These are phyloP conservation scores for Corythornis leucogaster DNA, from an alignment of 2,797 vertebrate species.

Conservation along the genomic window DNA sequence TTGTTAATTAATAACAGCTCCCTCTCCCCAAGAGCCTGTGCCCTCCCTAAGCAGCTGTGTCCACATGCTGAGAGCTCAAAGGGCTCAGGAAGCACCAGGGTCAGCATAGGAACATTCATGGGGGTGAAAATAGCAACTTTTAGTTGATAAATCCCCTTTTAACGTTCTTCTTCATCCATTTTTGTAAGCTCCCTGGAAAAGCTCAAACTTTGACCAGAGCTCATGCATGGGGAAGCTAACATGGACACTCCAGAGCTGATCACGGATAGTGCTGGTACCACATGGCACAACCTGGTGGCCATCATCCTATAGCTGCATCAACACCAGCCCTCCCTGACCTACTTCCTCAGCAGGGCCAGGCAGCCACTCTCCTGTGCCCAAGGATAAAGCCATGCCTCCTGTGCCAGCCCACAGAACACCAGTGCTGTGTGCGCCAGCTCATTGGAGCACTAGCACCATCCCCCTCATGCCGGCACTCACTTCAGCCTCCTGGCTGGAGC, in stretches of 20 bases:
- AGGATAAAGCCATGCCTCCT: fast-evolving
- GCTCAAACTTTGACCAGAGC: not conserved
- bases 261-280: not conserved
- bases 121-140: not conserved
- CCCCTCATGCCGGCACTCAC: fast-evolving
- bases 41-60: not conserved
- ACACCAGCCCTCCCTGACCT: not conserved
- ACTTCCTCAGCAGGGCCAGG: not conserved
- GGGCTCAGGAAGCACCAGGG: not conserved
- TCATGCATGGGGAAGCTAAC: not conserved
- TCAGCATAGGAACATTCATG: not conserved
- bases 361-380: fast-evolving
- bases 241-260: not conserved
- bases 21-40: fast-evolving
- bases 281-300: not conserved
- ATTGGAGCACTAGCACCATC: not conserved
- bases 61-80: not conserved
- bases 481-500: fast-evolving
- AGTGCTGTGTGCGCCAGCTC: not conserved
- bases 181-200: not conserved
- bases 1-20: constrained; percentile 45
- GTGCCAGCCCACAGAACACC: not conserved
- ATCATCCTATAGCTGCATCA: not conserved
- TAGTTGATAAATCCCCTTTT: not conserved
- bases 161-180: not conserved